phyloP scores from a whole-genome alignment of 2,113 vertebrate genomes.

The Lucifuga dentata region DNA sequence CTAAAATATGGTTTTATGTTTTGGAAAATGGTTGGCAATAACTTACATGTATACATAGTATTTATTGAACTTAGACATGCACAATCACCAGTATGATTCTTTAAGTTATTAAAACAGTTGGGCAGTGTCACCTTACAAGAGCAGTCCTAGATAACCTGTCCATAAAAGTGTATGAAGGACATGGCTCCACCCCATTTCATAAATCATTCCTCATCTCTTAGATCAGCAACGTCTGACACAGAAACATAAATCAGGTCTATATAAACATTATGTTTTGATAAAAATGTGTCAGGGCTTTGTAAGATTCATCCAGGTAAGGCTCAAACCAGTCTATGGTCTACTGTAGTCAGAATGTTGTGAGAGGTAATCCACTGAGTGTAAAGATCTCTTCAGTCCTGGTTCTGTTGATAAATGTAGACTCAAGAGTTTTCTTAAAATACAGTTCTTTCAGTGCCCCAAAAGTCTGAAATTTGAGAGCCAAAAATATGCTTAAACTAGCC shows the following conservation, averaged over 20 bases:
- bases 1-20: no score
- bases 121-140: background rate
- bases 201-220: slow-evolving; percentile 58
- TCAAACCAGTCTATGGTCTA: slow-evolving; percentile 27
- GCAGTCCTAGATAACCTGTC: slow-evolving; percentile 26
- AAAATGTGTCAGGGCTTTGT: slow-evolving; percentile 33
- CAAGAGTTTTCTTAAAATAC: no score
- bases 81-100: no score
- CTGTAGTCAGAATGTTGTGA: slow-evolving; percentile 28
- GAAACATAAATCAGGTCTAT: slow-evolving; percentile 58
- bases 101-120: background rate
- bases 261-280: slow-evolving; percentile 66
- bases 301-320: slow-evolving; percentile 55
- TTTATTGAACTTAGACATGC: no score
- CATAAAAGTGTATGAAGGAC: slow-evolving; percentile 63
- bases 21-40: no score
- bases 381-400: no score
- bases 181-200: slow-evolving; percentile 50
- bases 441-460: no score
- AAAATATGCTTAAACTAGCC: no score
- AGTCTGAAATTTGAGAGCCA: no score
- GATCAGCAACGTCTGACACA: slow-evolving; percentile 60
- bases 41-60: no score
- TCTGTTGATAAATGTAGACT: no score
- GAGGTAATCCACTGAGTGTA: slow-evolving; percentile 15